Base-by-base conservation (phyloP, 2,113 vertebrate species). In the Orthonyx spaldingii region DNA sequence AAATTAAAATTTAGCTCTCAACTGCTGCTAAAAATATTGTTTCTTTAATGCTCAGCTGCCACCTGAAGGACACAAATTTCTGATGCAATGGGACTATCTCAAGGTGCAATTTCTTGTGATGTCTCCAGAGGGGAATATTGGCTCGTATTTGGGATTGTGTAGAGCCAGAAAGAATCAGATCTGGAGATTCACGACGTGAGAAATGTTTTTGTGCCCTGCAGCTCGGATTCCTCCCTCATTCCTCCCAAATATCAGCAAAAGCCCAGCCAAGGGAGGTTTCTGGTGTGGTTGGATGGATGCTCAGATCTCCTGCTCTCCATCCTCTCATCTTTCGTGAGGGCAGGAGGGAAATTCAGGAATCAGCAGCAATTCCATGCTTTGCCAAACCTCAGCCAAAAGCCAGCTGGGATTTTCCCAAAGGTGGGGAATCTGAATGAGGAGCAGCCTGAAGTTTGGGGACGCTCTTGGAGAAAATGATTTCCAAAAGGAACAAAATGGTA, bases 91-190 rank as follows among this genome's bases (percentile, higher is more conserved):
- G 12, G 60, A 12, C 8, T 37, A 20, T 12, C 63, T 52, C 27
- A 21, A 77, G 70, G 60, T 84, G 69, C 46, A 87, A 7, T 91
- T 84, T 80, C 77, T 82, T 6, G 28, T 41, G 65, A 32, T 50
- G 78, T 84, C 82, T 93, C 88, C 88, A 88, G 78, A 94, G 74
- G 70, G 82, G 60, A 94, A 89, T 66, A 27, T 42, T 33, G 70
- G 75, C 49, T 33, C 10, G 16, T 32, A 3, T 33, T 63, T 79
- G 53, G 60, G 50, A 60, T 26, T 46, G 44, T 2, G 59, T 0
- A 30, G 59, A 94, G 41, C 3, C 33, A 64, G 75, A 55, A 66
- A 10, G 18, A 20, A 47, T 22, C 13, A 27, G 53, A 46, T 9
- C 17, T 11, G 3, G 85, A 60, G 32, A 28, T 65, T n/a, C 28